These are phyloP conservation scores for Hylyphantes graminicola DNA, from an alignment of 1,140 invertebrate species.

Conservation along the genomic window DNA sequence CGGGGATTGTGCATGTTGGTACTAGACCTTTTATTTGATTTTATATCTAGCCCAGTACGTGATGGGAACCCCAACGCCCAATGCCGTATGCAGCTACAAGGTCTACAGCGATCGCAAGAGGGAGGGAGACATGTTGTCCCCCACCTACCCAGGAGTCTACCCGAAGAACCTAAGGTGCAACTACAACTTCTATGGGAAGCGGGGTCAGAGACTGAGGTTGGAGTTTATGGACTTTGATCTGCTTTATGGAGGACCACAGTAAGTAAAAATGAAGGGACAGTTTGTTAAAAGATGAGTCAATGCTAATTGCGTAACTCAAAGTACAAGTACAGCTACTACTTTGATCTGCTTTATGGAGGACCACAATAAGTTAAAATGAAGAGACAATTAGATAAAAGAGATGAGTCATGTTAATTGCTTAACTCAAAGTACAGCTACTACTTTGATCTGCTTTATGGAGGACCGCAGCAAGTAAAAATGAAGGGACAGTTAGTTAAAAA, in stretches of 20 bases:
- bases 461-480: conserved; percentile 87
- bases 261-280: conserved; percentile 71
- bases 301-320: too few species aligned
- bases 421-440: too few species aligned
- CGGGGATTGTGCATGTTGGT: too few species aligned
- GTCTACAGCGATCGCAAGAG: conserved; percentile 81
- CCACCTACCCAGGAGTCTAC: conserved; percentile 98
- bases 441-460: conserved; percentile 98
- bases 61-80: conserved; percentile 85
- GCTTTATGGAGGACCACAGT: conserved; percentile 98
- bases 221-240: conserved; percentile 99
- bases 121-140: conserved; percentile 90
- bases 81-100: conserved; percentile 81
- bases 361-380: too few species aligned
- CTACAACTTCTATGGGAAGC: conserved; percentile 90
- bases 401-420: too few species aligned
- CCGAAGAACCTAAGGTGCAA: conserved; percentile 93
- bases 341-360: too few species aligned
- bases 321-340: too few species aligned
- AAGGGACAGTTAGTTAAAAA: too few species aligned
- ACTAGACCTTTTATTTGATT: too few species aligned
- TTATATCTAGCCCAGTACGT: conserved; percentile 77
- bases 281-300: too few species aligned
- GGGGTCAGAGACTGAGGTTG: conserved; percentile 90
- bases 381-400: too few species aligned